Base-by-base conservation (phyloP, 2,113 vertebrate genomes). In the Panurus biarmicus region DNA sequence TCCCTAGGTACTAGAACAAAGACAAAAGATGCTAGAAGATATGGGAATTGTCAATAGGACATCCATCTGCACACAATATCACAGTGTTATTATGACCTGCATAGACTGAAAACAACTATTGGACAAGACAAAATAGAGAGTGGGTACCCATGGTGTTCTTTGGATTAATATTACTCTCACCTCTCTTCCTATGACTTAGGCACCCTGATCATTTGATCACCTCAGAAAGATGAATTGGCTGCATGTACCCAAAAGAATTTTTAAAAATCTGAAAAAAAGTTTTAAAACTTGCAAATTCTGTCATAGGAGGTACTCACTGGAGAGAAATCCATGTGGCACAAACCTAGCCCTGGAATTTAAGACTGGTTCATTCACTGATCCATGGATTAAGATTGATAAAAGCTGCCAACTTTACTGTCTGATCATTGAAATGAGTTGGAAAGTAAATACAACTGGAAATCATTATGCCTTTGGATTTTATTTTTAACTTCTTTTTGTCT, bases 401-500 rank as follows among this genome's bases (percentile, higher is more conserved):
- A 89, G 18, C 76, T 72, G 57, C 57, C 80, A 90, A 19, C 25
- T 75, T 90, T 23, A 73, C 54, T 65, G 48, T 56, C 69, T 64
- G 51, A 72, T 89, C 38, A 45, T 3, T 87, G 66, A 75, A 87
- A 86, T 0, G 9, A 82, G 54, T 57, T 19, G 7, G 62, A 76
- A 94, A 92, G 24, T 57, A 93, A 93, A 87, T 51, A 75, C 57
- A 95, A 75, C 69, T 92, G 80, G 77, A 96, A 92, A 85, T 91
- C 53, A 87, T 90, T 81, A 89, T 61, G 73, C n/a, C 26, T 81
- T 67, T 48, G 38, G 23, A 61, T 75, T 87, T 82, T 89, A 92
- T 93, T 93, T 94, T 91, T 91, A 89, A 80, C 61, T 81, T 87
- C 28, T 57, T 80, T 94, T 90, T 77, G 60, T 84, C 94, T 94